A percentile compares a stretch with the other conserved stretches of the same genome.
Conservation (phyloP, 1,140 invertebrate species). For the Sycobia sp. region DNA sequence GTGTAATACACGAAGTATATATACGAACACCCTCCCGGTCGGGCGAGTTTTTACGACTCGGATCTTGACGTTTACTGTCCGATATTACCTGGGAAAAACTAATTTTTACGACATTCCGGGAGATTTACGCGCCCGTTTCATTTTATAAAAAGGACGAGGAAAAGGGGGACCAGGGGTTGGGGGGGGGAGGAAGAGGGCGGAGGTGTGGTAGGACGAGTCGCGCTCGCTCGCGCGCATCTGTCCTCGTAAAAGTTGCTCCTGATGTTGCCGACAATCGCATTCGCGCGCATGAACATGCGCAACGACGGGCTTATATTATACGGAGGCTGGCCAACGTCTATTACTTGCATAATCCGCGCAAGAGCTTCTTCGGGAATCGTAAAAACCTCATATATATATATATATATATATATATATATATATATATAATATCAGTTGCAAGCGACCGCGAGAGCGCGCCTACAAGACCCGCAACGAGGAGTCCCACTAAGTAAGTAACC, state of each 20-base stretch:
- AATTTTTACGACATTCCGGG: constrained; percentile 41
- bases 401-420: too few species aligned
- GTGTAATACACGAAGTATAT: too few species aligned
- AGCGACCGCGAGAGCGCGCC: too few species aligned
- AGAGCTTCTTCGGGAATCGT: constrained; percentile 26
- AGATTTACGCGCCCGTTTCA: constrained; percentile 39
- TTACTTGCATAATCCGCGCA: constrained; percentile 26
- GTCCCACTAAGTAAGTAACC: too few species aligned
- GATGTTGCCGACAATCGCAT: constrained; percentile 23
- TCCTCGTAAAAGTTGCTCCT: constrained; percentile 38
- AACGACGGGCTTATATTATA: not conserved
- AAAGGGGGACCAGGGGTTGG: constrained; percentile 4
- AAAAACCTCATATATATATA: too few species aligned
- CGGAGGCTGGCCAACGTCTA: too few species aligned
- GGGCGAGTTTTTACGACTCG: constrained; percentile 44
- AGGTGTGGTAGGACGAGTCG: constrained; percentile 1
- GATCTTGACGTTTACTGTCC: constrained; percentile 43
- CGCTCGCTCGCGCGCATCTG: constrained; percentile 20
- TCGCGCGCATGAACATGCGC: not conserved
- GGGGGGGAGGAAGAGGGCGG: not conserved
- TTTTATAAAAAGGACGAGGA: constrained; percentile 22
- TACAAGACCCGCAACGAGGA: too few species aligned
- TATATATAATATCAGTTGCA: too few species aligned
- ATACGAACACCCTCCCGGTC: not conserved
- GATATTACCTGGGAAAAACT: constrained; percentile 45